These are phyloP conservation scores for Cyprinodon variegatus DNA, from an alignment of 2,113 vertebrate species.

Conservation along the genomic window DNA sequence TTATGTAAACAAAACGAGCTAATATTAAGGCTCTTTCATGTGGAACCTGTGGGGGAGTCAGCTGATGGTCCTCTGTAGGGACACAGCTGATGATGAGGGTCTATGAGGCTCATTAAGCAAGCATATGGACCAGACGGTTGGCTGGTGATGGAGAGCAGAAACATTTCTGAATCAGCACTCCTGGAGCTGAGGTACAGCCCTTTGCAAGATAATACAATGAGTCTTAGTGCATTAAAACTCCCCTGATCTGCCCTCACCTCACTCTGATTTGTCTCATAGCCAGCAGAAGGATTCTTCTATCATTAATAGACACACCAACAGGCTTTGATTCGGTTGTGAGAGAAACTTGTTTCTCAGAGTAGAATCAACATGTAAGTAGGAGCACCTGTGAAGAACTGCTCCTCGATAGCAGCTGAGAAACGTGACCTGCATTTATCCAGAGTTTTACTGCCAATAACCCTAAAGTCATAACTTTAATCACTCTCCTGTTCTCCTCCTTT, in stretches of 20 bases:
- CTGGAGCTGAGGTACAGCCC: constrained; percentile 36
- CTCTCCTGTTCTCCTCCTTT: not conserved
- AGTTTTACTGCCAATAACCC: not conserved
- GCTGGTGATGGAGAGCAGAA: constrained; percentile 46
- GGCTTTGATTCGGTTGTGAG: not conserved
- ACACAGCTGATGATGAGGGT: not conserved
- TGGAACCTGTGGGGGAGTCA: not conserved
- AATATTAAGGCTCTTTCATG: no score
- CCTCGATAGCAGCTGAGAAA: not conserved
- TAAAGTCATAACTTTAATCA: no score
- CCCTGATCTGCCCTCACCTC: constrained; percentile 7
- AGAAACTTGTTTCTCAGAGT: not conserved
- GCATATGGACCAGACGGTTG: constrained; percentile 35
- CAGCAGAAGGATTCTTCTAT: constrained; percentile 19
- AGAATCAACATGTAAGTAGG: not conserved
- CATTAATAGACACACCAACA: not conserved
- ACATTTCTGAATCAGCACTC: constrained; percentile 50
- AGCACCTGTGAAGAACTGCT: not conserved
- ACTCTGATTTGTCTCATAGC: constrained; percentile 4
- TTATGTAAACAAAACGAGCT: no score
- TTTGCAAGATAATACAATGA: not conserved
- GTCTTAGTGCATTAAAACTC: constrained; percentile 8
- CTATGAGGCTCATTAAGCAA: constrained; percentile 45
- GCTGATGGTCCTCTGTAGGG: not conserved
- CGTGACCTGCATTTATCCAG: not conserved